Percentiles rank a stretch among this genome's conserved stretches.
Evolutionary conservation across 2,888 invertebrate genomes (phyloP).

Genomic region (Autographa pulchrina): DNA sequence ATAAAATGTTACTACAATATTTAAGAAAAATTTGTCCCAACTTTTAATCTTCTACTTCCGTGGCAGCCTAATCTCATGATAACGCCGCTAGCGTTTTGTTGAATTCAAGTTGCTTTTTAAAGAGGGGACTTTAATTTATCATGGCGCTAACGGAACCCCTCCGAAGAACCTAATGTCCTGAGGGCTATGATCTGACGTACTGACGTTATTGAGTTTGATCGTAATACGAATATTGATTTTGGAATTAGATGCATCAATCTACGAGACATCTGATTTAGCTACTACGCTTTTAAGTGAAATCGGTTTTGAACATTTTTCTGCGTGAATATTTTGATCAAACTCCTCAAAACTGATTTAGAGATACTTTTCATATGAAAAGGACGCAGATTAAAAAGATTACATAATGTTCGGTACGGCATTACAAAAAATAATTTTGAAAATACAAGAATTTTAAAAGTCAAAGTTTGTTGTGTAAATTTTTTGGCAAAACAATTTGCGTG

Average conservation of each 20-base stretch:
- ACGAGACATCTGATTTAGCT: background rate
- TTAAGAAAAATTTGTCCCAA: background rate
- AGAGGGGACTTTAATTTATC: conserved; percentile 67
- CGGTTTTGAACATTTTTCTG: no score
- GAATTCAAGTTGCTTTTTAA: conserved; percentile 69
- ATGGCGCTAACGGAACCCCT: conserved; percentile 68
- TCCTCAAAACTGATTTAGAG: no score
- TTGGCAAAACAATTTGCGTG: conserved; percentile 25
- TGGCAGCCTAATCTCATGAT: conserved; percentile 59
- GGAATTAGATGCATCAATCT: background rate
- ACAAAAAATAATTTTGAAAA: no score
- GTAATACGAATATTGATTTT: conserved; percentile 10
- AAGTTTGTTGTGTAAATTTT: no score
- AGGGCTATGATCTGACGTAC: conserved; percentile 36
- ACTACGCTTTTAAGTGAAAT: no score
- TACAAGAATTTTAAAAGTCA: no score
- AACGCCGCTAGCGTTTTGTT: conserved; percentile 57
- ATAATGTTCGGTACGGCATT: no score
- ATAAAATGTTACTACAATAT: background rate
- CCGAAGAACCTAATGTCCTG: conserved; percentile 65
- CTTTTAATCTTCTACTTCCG: conserved; percentile 13
- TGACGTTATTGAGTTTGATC: conserved; percentile 36
- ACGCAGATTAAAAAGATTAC: no score
- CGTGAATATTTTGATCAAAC: no score
- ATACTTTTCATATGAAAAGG: no score